A percentile compares a stretch with the other conserved stretches of the same genome.
phyloP scores from a whole-genome alignment of 2,888 invertebrate genomes.

The Chorisops tibialis region DNA sequence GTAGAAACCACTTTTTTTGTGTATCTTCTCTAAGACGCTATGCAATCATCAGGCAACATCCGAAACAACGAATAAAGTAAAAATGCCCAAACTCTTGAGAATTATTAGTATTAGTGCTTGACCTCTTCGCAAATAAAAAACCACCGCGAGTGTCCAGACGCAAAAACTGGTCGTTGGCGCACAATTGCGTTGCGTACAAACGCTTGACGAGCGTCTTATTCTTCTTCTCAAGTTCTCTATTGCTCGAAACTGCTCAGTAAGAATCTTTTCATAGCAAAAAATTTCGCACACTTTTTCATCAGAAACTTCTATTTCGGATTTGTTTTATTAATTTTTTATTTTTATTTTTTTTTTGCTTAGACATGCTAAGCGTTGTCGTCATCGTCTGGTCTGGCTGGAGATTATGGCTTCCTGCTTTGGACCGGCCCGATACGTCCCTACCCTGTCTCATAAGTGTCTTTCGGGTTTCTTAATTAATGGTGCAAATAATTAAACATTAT shows the following conservation, averaged over 20 bases:
- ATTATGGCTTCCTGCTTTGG: constrained; percentile 21
- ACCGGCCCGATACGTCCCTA: constrained; percentile 7
- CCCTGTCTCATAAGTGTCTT: constrained; percentile 16
- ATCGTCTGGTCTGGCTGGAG: constrained; percentile 24
- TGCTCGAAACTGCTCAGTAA: constrained; percentile 7
- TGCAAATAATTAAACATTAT: constrained; percentile 9
- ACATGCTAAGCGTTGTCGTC: background rate
- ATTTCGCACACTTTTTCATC: background rate
- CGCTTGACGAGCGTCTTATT: no score
- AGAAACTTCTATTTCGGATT: background rate
- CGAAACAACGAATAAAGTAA: background rate
- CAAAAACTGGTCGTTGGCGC: constrained; percentile 3
- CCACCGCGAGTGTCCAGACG: background rate
- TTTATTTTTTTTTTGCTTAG: constrained; percentile 1
- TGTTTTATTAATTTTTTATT: background rate
- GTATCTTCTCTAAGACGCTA: no score
- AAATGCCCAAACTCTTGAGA: background rate
- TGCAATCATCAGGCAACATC: background rate
- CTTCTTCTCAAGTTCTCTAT: constrained; percentile 13
- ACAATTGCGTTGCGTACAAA: no score
- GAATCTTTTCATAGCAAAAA: background rate
- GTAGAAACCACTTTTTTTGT: no score
- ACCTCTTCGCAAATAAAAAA: background rate
- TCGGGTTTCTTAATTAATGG: constrained; percentile 11
- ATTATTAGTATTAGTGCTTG: constrained; percentile 3